Conservation (phyloP, 2,797 vertebrate genomes). For the Leuciscus waleckii region DNA sequence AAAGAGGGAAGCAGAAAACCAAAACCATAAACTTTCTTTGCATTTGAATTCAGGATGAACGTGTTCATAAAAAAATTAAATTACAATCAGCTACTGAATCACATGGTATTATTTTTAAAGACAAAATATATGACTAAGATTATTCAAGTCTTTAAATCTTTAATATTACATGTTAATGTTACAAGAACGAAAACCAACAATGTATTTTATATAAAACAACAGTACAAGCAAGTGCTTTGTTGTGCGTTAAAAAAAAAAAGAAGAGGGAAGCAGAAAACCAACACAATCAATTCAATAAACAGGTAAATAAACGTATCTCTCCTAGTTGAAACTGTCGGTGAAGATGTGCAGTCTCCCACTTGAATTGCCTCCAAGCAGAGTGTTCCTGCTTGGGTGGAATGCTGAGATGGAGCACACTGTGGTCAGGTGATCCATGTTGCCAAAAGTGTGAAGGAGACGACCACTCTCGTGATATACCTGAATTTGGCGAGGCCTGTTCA, state of each 20-base stretch:
- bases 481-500: conserved; percentile 75
- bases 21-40: neutral
- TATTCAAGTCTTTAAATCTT: neutral
- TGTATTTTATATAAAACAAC: neutral
- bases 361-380: conserved; percentile 83
- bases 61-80: neutral
- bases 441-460: conserved; percentile 73
- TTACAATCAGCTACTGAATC: neutral
- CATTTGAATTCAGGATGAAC: neutral
- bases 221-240: neutral
- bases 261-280: neutral
- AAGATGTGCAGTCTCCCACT: conserved; percentile 86
- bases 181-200: conserved; percentile 2
- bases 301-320: neutral
- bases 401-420: conserved; percentile 82
- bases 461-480: conserved; percentile 82
- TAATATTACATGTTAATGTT: neutral
- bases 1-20: neutral
- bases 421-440: conserved; percentile 68
- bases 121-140: neutral
- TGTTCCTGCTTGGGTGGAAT: conserved; percentile 81
- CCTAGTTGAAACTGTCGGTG: conserved; percentile 57
- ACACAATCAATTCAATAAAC: neutral
- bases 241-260: neutral
- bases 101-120: neutral